These are phyloP conservation scores for Plagodis dolabraria DNA, from an alignment of 2,888 invertebrate genomes.

Conservation along the genomic window DNA sequence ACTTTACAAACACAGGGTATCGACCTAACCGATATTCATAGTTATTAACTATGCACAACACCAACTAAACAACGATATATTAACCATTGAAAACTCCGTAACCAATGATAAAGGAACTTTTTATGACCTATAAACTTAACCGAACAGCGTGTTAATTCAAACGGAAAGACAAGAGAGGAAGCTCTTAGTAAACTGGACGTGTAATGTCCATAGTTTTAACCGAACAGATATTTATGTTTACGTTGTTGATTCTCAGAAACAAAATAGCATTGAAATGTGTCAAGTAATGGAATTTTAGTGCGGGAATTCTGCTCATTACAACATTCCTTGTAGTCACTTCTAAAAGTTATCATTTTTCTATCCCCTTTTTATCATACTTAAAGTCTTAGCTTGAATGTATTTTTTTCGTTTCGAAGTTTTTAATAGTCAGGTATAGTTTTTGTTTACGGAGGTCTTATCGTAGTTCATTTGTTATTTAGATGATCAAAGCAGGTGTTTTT, in stretches of 20 bases:
- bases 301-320: slow-evolving; percentile 25
- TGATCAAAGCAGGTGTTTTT: too few species aligned
- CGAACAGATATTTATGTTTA: slow-evolving; percentile 53
- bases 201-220: slow-evolving; percentile 53
- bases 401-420: too few species aligned
- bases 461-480: too few species aligned
- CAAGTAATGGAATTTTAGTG: slow-evolving; percentile 48
- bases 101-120: slow-evolving; percentile 56
- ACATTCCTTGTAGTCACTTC: slow-evolving; percentile 10
- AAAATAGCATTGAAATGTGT: slow-evolving; percentile 62
- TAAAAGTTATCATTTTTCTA: too few species aligned
- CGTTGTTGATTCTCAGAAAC: slow-evolving; percentile 62
- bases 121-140: slow-evolving; percentile 44
- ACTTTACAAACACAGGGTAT: slow-evolving; percentile 27
- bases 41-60: slow-evolving; percentile 65
- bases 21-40: slow-evolving; percentile 31
- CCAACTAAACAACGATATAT: slow-evolving; percentile 60
- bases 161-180: slow-evolving; percentile 47
- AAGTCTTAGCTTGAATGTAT: too few species aligned
- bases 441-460: too few species aligned
- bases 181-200: slow-evolving; percentile 52
- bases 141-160: slow-evolving; percentile 36
- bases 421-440: too few species aligned
- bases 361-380: too few species aligned
- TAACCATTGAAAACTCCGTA: slow-evolving; percentile 60